Evolutionary conservation across 2,888 invertebrate species (phyloP).

Genomic region (Drosophila conformis): DNA sequence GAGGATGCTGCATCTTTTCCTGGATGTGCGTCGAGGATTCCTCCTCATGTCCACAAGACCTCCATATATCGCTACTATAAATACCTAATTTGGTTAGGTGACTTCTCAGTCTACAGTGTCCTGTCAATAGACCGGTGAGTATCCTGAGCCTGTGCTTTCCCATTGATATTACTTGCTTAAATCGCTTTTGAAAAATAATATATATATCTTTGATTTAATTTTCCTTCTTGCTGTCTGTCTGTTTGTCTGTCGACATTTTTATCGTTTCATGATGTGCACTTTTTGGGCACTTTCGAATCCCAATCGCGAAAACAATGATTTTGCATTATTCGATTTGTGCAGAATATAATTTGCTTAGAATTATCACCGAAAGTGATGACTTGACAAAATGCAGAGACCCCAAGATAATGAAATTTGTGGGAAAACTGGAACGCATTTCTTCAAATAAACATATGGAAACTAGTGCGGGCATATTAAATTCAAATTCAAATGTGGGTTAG

Average conservation of each 20-base stretch:
- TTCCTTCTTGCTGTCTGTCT: too few species aligned
- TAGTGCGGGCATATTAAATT: background rate
- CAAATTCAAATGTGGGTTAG: background rate
- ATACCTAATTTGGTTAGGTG: too few species aligned
- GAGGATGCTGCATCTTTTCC: too few species aligned
- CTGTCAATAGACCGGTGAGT: too few species aligned
- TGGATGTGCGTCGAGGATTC: too few species aligned
- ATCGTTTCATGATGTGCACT: constrained; percentile 38
- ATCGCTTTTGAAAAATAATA: too few species aligned
- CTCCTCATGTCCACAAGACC: too few species aligned
- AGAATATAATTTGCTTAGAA: constrained; percentile 6
- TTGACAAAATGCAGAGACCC: constrained; percentile 15
- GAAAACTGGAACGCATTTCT: constrained; percentile 9
- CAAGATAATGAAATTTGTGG: constrained; percentile 18
- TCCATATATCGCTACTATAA: too few species aligned
- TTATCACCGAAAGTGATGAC: constrained; percentile 33
- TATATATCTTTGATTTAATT: background rate
- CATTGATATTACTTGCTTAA: too few species aligned
- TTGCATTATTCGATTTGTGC: constrained; percentile 25
- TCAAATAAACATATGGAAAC: background rate
- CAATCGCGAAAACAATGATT: constrained; percentile 36
- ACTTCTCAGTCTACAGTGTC: too few species aligned
- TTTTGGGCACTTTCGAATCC: constrained; percentile 18
- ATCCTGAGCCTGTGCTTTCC: too few species aligned
- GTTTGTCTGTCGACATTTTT: background rate